A percentile compares a stretch with the other conserved stretches of the same genome.
phyloP scores from a whole-genome alignment of 2,888 invertebrate species.

The Drosophila tanythrix region DNA sequence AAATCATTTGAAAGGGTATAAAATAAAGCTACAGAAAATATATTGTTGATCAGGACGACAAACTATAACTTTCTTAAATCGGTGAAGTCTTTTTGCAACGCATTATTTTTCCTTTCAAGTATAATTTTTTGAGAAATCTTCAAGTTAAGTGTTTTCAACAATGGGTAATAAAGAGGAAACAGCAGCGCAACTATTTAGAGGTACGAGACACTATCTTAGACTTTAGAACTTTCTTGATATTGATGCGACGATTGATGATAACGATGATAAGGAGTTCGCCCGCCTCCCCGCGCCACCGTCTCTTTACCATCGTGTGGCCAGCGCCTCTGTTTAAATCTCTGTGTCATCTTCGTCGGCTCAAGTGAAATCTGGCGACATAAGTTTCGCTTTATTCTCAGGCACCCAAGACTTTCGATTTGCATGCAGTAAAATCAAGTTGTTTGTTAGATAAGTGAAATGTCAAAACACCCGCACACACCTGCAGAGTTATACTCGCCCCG shows the following conservation, averaged over 20 bases:
- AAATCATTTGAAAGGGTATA: background rate
- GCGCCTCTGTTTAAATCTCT: background rate
- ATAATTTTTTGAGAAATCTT: background rate
- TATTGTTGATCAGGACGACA: background rate
- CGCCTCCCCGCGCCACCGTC: no score
- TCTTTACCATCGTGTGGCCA: background rate
- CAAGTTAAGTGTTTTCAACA: background rate
- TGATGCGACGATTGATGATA: background rate
- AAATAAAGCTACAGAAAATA: background rate
- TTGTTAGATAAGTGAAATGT: slow-evolving; percentile 54
- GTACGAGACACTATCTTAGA: background rate
- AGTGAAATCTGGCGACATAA: slow-evolving; percentile 41
- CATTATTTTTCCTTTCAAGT: background rate
- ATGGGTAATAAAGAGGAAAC: background rate
- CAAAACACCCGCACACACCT: slow-evolving; percentile 12
- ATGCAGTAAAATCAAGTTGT: slow-evolving; percentile 43
- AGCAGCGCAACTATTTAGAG: background rate
- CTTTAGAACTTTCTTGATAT: background rate
- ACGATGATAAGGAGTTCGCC: no score
- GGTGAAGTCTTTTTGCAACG: background rate
- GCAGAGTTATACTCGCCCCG: background rate
- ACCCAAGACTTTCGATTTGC: slow-evolving; percentile 58
- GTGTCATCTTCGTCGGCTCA: background rate
- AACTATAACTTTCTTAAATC: background rate
- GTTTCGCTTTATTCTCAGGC: slow-evolving; percentile 50